Conservation (phyloP, 92 coral and sea anemone genomes). For the Desmophyllum pertusum region DNA sequence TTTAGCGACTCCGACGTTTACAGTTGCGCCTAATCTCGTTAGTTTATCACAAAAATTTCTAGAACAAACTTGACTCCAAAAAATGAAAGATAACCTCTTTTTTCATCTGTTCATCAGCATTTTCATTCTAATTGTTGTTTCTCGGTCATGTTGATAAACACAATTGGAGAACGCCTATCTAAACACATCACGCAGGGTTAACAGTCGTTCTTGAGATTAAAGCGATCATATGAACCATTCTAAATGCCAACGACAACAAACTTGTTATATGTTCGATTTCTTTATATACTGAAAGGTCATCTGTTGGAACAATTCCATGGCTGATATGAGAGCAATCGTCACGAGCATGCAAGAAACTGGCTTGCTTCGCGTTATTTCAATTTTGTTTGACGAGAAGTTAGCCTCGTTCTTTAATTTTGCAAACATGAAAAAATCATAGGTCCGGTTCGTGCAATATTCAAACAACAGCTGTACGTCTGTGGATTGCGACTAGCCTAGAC, state of each 20-base stretch:
- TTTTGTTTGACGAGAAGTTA: not conserved
- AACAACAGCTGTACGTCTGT: not conserved
- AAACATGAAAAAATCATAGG: not conserved
- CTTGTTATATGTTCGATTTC: not conserved
- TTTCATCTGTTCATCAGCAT: not conserved
- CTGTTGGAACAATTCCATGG: not conserved
- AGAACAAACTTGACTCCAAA: not conserved
- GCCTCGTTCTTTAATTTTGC: not conserved
- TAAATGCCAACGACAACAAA: not conserved
- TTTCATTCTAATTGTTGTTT: not conserved
- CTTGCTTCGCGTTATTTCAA: not conserved
- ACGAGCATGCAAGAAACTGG: not conserved
- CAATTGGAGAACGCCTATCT: not conserved
- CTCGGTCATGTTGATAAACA: not conserved
- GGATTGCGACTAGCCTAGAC: not conserved
- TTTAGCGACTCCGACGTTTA: not conserved
- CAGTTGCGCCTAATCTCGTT: not conserved
- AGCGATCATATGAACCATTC: not conserved
- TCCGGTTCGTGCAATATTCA: not conserved
- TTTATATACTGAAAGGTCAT: too few species aligned
- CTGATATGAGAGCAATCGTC: not conserved
- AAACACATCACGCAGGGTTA: not conserved
- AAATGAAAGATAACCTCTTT: not conserved
- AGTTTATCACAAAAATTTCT: not conserved
- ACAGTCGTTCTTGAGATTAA: not conserved